phyloP scores from a whole-genome alignment of 2,113 vertebrate species.

The Hiodon alosoides region DNA sequence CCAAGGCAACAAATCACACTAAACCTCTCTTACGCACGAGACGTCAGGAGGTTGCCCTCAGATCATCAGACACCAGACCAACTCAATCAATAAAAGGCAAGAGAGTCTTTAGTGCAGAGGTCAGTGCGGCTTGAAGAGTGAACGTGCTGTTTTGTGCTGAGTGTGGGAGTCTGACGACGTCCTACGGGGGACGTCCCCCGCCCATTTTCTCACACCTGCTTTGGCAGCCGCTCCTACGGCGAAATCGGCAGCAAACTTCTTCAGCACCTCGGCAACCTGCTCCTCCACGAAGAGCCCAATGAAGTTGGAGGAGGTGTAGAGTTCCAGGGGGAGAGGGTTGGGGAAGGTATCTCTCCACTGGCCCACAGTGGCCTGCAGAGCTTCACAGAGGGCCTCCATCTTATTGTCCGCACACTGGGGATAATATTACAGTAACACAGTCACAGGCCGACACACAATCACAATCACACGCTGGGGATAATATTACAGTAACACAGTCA shows the following conservation, averaged over 20 bases:
- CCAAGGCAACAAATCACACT: no score
- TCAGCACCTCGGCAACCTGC: conserved; percentile 85
- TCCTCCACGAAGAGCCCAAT: conserved; percentile 97
- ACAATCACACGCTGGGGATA: not conserved
- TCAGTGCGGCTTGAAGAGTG: no score
- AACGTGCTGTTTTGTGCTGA: no score
- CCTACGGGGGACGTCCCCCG: not conserved
- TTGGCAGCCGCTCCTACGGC: conserved; percentile 79
- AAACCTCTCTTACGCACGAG: no score
- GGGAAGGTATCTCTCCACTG: conserved; percentile 87
- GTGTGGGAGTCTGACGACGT: no score
- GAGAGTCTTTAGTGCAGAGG: no score
- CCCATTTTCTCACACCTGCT: conserved; percentile 64
- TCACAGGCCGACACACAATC: not conserved
- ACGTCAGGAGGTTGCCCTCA: no score
- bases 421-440: not conserved
- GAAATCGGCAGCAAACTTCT: conserved; percentile 89
- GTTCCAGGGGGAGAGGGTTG: conserved; percentile 82
- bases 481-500: not conserved
- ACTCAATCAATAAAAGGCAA: no score
- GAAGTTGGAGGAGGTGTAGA: conserved; percentile 91
- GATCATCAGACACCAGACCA: no score
- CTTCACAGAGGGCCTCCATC: conserved; percentile 81
- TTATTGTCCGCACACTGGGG: conserved; percentile 82
- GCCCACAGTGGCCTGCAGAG: conserved; percentile 77